Conservation (phyloP, 2,888 invertebrate species). For the Xanthia icteritia region DNA sequence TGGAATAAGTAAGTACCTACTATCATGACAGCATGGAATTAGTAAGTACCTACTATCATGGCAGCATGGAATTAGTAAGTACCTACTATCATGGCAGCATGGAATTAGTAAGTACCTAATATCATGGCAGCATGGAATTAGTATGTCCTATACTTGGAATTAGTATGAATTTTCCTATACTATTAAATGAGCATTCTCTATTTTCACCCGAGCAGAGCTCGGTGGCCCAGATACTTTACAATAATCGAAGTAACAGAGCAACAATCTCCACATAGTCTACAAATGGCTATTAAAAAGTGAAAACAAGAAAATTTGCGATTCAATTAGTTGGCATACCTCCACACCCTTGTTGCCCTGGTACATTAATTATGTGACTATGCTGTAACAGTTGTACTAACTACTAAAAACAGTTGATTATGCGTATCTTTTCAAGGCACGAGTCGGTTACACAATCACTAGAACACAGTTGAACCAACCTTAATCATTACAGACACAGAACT, state of each 20-base stretch:
- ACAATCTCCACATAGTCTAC: neutral
- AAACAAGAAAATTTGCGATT: slow-evolving; percentile 56
- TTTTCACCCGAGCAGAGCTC: too few relatives aligned
- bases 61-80: too few relatives aligned
- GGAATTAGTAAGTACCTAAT: too few relatives aligned
- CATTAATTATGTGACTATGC: slow-evolving; percentile 50
- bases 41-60: too few relatives aligned
- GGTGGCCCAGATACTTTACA: neutral
- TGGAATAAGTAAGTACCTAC: too few relatives aligned
- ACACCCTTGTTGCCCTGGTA: slow-evolving; percentile 47
- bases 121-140: too few relatives aligned
- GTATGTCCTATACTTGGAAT: too few relatives aligned
- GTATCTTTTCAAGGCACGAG: slow-evolving; percentile 49
- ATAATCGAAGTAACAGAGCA: neutral
- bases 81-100: too few relatives aligned
- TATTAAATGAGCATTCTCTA: too few relatives aligned
- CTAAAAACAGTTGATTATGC: slow-evolving; percentile 41
- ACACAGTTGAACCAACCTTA: slow-evolving; percentile 34
- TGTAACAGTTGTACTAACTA: slow-evolving; percentile 46
- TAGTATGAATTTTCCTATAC: too few relatives aligned
- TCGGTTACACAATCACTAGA: slow-evolving; percentile 51
- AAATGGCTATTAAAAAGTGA: slow-evolving; percentile 36
- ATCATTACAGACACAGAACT: slow-evolving; percentile 12
- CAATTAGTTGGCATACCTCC: slow-evolving; percentile 52
- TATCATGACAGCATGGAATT: too few relatives aligned